These are phyloP conservation scores for Euura lappo DNA, from an alignment of 1,140 invertebrate species.

Conservation along the genomic window DNA sequence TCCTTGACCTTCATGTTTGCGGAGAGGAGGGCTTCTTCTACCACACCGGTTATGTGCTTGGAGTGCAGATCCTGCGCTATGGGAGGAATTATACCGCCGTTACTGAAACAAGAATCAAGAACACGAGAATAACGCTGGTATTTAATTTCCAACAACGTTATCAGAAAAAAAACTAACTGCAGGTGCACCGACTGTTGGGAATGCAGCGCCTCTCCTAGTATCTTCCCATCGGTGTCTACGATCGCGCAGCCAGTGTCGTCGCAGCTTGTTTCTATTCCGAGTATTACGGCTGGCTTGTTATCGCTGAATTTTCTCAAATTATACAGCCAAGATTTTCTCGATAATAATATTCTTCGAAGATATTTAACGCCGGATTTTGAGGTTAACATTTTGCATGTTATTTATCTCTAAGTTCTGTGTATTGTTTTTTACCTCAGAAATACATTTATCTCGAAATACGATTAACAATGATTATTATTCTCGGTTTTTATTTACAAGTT, in stretches of 20 bases:
- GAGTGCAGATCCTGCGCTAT: constrained; percentile 83
- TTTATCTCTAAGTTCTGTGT: no score
- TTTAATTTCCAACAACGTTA: no score
- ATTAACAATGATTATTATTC: no score
- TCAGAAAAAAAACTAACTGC: constrained; percentile 55
- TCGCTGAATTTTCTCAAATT: constrained; percentile 5
- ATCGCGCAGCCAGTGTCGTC: constrained; percentile 96
- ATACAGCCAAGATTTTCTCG: neutral
- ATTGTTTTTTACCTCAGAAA: no score
- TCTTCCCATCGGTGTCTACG: constrained; percentile 71
- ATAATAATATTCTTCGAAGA: neutral
- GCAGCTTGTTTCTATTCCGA: constrained; percentile 98
- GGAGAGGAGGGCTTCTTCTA: constrained; percentile 70
- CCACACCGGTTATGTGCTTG: constrained; percentile 78
- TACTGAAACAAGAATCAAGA: constrained; percentile 60
- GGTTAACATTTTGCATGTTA: neutral
- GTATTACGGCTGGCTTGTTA: constrained; percentile 55
- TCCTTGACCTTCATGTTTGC: constrained; percentile 74
- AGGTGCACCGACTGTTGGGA: constrained; percentile 81
- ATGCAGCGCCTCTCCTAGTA: constrained; percentile 80
- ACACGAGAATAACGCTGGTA: no score
- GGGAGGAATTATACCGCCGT: constrained; percentile 91
- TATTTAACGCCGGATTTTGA: neutral
- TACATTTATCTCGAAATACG: no score
- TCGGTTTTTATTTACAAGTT: no score